A percentile compares a stretch with the other conserved stretches of the same genome.
Conservation (phyloP, 2,797 vertebrate genomes). For the Etheostoma nigrum region DNA sequence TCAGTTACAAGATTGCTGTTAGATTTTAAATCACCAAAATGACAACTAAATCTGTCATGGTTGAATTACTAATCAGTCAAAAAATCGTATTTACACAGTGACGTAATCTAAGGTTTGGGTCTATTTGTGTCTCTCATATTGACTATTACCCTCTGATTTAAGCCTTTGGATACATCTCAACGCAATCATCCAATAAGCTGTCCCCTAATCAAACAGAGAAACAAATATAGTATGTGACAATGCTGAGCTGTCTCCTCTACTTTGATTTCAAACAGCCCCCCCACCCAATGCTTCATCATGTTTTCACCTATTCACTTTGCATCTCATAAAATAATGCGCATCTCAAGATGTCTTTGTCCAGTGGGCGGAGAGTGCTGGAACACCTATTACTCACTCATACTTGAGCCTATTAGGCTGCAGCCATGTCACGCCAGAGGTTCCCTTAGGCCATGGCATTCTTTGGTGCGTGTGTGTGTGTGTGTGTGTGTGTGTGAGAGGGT, state of each 20-base stretch:
- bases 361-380: slow-evolving; percentile 73
- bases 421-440: slow-evolving; percentile 68
- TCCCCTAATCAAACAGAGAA: slow-evolving; percentile 70
- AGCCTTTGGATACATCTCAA: slow-evolving; percentile 68
- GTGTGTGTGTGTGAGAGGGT: slow-evolving; percentile 8
- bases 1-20: slow-evolving; percentile 2
- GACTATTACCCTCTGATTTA: slow-evolving; percentile 49
- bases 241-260: slow-evolving; percentile 70
- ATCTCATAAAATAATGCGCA: slow-evolving; percentile 70
- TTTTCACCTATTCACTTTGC: slow-evolving; percentile 76
- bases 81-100: neutral
- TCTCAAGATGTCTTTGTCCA: slow-evolving; percentile 76
- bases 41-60: slow-evolving; percentile 16
- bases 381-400: slow-evolving; percentile 80
- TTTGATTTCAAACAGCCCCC: slow-evolving; percentile 61
- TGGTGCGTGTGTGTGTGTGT: neutral
- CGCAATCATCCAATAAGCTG: slow-evolving; percentile 60
- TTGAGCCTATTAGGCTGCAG: slow-evolving; percentile 68
- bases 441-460: slow-evolving; percentile 47
- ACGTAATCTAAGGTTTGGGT: slow-evolving; percentile 11
- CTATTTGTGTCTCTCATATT: slow-evolving; percentile 41
- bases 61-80: slow-evolving; percentile 6
- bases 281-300: slow-evolving; percentile 64
- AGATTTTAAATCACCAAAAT: slow-evolving; percentile 22
- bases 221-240: slow-evolving; percentile 73